Base-by-base conservation (phyloP, 2,888 invertebrate species). In the Leptinotarsa rubiginosa region DNA sequence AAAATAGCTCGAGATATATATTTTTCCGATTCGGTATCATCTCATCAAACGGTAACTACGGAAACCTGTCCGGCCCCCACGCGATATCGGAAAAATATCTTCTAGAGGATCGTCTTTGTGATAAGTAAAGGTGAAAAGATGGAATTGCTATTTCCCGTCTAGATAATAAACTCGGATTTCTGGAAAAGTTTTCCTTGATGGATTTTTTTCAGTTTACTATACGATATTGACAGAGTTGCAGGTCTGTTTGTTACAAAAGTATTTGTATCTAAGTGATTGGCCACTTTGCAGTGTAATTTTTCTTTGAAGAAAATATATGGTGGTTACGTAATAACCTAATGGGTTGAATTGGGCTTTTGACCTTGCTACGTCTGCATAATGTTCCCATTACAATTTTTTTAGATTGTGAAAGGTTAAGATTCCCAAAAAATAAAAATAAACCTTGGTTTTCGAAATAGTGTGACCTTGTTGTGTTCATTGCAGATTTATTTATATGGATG, bases 61-160 rank as follows among this genome's bases (percentile, higher is more conserved):
- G 62, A 62, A 41, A 62, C 62, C 31, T n/a, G 25, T 20, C 5
- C 12, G 31, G 25, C 1, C 4, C 62, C 62, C 12, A 62, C 62
- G 62, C 62, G 41, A 62, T 62, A 62, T 62, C n/a, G 41, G 41
- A n/a, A 41, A 22, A 56, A 22, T 56, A 56, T 22, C 56, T 22
- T 22, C 50, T 13, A 41, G 41, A 41, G 31, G 10, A 31, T 31
- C 62, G 25, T n/a, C 41, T 62, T 62, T 41, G 62, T 62, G 41
- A 62, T n/a, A 41, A 62, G 41, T 62, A 31, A 62, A 62, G 62
- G 62, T 31, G 62, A 62, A 62, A 62, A 62, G 41, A 31, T 62
- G 62, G 62, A 41, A 62, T 62, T 62, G 25, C 62, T 62, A 31
- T 62, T 10, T 41, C n/a, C 18, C n/a, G 4, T 62, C 62, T 41